phyloP scores from a whole-genome alignment of 1,140 invertebrate species.

The Glossosoma conforme region DNA sequence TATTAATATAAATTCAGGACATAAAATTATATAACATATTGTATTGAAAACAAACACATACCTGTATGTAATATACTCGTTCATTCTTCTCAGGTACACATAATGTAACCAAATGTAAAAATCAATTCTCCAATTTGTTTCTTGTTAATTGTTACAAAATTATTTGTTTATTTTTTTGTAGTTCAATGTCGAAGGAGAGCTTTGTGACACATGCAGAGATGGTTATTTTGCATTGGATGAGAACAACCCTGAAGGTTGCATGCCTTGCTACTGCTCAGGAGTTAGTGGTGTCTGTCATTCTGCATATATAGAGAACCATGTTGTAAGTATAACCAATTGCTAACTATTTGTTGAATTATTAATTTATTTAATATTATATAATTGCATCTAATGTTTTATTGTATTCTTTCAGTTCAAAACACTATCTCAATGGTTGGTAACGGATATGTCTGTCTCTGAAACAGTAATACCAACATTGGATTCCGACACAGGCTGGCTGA shows the following conservation, averaged over 20 bases:
- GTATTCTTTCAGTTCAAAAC: slow-evolving; percentile 49
- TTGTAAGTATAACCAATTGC: slow-evolving; percentile 46
- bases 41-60: too few species aligned
- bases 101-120: too few species aligned
- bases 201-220: slow-evolving; percentile 75
- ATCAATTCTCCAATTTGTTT: too few species aligned
- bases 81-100: too few species aligned
- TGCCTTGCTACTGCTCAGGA: slow-evolving; percentile 89
- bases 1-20: too few species aligned
- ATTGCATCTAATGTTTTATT: not conserved
- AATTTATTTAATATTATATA: not conserved
- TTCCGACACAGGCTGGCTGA: slow-evolving; percentile 51
- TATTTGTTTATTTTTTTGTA: slow-evolving; percentile 34
- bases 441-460: slow-evolving; percentile 54
- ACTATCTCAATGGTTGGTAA: slow-evolving; percentile 59
- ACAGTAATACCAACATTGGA: slow-evolving; percentile 50
- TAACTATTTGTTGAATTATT: slow-evolving; percentile 1
- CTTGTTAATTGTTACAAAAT: slow-evolving; percentile 1
- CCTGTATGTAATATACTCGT: too few species aligned
- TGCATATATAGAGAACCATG: slow-evolving; percentile 53
- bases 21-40: too few species aligned
- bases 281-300: slow-evolving; percentile 67
- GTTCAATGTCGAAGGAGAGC: slow-evolving; percentile 70
- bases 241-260: slow-evolving; percentile 77
- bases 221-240: slow-evolving; percentile 79